Base-by-base conservation (phyloP, 1,140 invertebrate genomes). In the Odontomachus brunneus region DNA sequence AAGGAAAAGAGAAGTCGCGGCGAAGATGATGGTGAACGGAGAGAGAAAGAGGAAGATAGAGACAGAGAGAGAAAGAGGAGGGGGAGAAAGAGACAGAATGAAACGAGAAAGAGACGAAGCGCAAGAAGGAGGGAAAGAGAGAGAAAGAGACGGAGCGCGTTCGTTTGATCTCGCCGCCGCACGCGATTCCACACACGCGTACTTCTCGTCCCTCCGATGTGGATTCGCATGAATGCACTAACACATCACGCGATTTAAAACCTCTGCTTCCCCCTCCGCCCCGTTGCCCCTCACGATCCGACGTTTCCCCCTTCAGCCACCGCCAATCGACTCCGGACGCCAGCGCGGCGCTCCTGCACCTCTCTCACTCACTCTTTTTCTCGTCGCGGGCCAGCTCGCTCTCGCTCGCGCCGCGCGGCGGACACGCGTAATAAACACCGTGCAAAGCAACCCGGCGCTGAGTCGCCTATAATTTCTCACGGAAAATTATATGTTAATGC, bases 91-190 rank as follows among this genome's bases (percentile, higher is more conserved):
- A 83, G 84, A 84, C 71, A 55, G 84, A 57, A 48, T 71, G 80
- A 75, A 73, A 55, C 65, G 57, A 51, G 69, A 75, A 55, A 73
- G 82, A 73, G 55, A 65, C 87, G 66, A 66, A 87, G 85, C 83
- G 88, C 85, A 33, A 33, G 29, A 5, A 33, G 29, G 5, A 5
- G 29, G 29, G 29, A 33, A 33, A 33, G 86, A 57, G 75, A 75
- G 48, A 67, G 82, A 73, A 49, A 65, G 81, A 86, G 84, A 87
- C 87, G 66, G 71, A 87, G 85, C 83, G 88, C 84, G 88, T 88
- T 73, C 87, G 91, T 93, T 93, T 93, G 93, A 93, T 93, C 90
- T 93, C 72, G 91, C 93, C 93, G 92, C 91, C 91, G 92, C 92
- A 93, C 92, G 93, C 93, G 92, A 93, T 93, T 91, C 89, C 89